Conservation (phyloP, 2,113 vertebrate species). For the Nestor notabilis region DNA sequence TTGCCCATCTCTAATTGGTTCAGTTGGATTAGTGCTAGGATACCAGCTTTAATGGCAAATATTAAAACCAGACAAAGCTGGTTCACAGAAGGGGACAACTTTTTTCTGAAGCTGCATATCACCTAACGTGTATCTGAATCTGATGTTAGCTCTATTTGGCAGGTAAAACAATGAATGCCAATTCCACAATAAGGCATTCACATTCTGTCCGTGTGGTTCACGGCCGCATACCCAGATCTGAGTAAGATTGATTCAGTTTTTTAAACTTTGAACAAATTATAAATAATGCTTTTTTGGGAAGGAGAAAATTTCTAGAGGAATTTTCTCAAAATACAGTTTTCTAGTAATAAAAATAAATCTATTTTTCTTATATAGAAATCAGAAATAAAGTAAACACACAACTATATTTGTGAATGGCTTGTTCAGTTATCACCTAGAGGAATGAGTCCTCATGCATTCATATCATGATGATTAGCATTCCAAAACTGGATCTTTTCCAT, state of each 20-base stretch:
- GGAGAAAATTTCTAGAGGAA: background rate
- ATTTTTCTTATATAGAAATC: background rate
- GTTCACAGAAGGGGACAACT: background rate
- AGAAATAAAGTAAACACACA: background rate
- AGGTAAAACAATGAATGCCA: background rate
- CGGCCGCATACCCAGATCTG: background rate
- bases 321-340: background rate
- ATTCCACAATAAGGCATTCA: background rate
- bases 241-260: background rate
- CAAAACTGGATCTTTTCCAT: slow-evolving; percentile 4
- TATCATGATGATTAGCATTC: background rate
- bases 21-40: background rate
- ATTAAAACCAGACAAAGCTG: background rate
- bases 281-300: background rate
- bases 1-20: background rate
- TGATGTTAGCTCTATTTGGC: background rate
- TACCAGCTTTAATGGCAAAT: background rate
- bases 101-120: background rate
- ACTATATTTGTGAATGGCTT: background rate
- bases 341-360: background rate
- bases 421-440: background rate
- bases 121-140: background rate
- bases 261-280: background rate
- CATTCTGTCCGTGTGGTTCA: background rate
- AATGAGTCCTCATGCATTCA: background rate